These are phyloP conservation scores for Camelus dromedarius DNA, from an alignment of 2,113 vertebrate genomes.

Conservation along the genomic window DNA sequence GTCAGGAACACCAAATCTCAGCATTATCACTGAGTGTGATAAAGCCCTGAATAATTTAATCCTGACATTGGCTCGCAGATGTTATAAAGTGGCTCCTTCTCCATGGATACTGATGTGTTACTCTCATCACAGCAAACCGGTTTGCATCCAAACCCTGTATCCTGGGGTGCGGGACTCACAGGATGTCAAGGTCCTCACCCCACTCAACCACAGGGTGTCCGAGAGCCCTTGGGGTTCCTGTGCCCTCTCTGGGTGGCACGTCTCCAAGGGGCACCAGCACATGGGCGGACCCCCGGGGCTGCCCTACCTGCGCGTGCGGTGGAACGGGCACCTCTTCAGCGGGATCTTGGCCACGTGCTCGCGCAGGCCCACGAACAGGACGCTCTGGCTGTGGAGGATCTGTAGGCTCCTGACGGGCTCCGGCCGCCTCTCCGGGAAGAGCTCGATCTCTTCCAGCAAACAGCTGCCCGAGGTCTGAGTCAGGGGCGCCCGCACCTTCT, in stretches of 20 bases:
- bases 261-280: rapidly evolving
- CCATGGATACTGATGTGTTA: not conserved
- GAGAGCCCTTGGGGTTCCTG: not conserved
- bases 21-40: not conserved
- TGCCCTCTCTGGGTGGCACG: rapidly evolving
- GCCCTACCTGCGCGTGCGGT: conserved; percentile 93
- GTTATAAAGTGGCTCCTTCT: not conserved
- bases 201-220: not conserved
- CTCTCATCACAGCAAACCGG: not conserved
- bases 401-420: conserved; percentile 94
- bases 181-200: not conserved
- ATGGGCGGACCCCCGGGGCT: rapidly evolving
- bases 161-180: not conserved
- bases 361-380: conserved; percentile 95
- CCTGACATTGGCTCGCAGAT: not conserved
- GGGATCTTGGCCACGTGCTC: conserved; percentile 96
- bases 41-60: not conserved
- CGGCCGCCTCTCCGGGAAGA: conserved; percentile 90
- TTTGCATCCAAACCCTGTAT: not conserved
- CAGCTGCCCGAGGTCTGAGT: conserved; percentile 93
- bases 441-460: conserved; percentile 96
- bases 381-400: conserved; percentile 96
- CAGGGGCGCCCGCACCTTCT: conserved; percentile 96
- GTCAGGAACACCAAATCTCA: not conserved
- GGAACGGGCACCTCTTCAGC: conserved; percentile 95